Evolutionary conservation across 2,113 vertebrate species (phyloP).

Genomic region (Mirounga angustirostris): DNA sequence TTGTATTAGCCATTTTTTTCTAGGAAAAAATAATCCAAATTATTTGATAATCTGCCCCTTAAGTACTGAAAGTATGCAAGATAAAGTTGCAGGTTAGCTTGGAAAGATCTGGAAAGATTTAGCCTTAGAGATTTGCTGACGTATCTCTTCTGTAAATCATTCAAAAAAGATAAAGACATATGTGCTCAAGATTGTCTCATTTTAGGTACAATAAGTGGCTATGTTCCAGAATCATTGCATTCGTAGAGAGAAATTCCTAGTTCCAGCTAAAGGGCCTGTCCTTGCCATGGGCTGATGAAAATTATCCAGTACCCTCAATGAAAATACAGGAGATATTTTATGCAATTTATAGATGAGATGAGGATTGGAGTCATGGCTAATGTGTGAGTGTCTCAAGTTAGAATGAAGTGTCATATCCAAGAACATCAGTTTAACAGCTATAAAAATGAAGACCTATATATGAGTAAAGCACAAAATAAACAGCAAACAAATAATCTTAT

Average conservation of each 20-base stretch:
- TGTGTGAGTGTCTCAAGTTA: not conserved
- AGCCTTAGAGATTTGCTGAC: not conserved
- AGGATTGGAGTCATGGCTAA: not conserved
- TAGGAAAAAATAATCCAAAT: not conserved
- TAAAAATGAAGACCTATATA: not conserved
- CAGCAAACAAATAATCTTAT: not conserved
- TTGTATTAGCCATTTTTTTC: not conserved
- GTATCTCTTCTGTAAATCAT: not conserved
- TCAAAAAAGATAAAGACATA: not conserved
- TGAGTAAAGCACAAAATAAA: conserved; percentile 21
- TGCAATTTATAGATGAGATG: not conserved
- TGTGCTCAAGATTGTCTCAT: not conserved
- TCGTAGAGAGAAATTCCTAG: not conserved
- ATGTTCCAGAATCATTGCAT: not conserved
- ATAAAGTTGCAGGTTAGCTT: not conserved
- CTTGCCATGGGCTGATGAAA: not conserved
- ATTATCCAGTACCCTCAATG: not conserved
- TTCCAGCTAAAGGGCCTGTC: not conserved
- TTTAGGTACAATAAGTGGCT: not conserved
- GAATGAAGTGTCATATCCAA: not conserved
- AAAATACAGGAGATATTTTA: not conserved
- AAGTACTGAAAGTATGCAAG: not conserved
- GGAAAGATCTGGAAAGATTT: not conserved
- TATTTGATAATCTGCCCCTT: not conserved
- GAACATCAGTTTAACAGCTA: not conserved